These are phyloP conservation scores for Strigamia transsilvanica DNA, from an alignment of 2,888 invertebrate genomes.

Conservation along the genomic window DNA sequence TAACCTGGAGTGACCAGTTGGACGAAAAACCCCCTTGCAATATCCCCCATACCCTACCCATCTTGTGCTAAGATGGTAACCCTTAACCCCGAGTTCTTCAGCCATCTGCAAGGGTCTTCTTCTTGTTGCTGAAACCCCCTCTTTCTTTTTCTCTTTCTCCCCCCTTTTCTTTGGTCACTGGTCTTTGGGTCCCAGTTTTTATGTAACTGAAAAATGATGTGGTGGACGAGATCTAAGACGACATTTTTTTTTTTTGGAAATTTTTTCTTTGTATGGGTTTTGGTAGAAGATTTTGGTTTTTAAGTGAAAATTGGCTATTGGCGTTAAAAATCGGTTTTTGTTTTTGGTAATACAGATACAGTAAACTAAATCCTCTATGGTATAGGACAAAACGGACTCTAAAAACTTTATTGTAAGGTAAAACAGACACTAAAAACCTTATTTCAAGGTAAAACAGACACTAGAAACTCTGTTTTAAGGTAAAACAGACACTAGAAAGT, in stretches of 20 bases:
- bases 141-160: not conserved
- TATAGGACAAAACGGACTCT: too few relatives aligned
- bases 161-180: conserved; percentile 32
- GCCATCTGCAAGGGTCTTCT: conserved; percentile 48
- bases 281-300: not conserved
- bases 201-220: conserved; percentile 48
- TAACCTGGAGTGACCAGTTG: conserved; percentile 48
- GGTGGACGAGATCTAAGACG: not conserved
- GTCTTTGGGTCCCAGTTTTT: conserved; percentile 19
- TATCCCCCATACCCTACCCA: conserved; percentile 31
- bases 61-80: conserved; percentile 46
- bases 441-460: too few relatives aligned
- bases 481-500: too few relatives aligned
- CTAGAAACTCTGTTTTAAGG: too few relatives aligned
- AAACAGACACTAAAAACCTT: too few relatives aligned
- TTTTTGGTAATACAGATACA: too few relatives aligned
- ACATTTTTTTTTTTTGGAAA: not conserved
- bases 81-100: conserved; percentile 48
- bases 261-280: not conserved
- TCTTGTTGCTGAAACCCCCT: conserved; percentile 15
- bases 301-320: too few relatives aligned
- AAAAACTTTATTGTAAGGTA: too few relatives aligned
- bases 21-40: conserved; percentile 37
- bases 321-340: too few relatives aligned
- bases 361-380: too few relatives aligned